Conservation (phyloP, 2,797 vertebrate genomes). For the Channa striata region DNA sequence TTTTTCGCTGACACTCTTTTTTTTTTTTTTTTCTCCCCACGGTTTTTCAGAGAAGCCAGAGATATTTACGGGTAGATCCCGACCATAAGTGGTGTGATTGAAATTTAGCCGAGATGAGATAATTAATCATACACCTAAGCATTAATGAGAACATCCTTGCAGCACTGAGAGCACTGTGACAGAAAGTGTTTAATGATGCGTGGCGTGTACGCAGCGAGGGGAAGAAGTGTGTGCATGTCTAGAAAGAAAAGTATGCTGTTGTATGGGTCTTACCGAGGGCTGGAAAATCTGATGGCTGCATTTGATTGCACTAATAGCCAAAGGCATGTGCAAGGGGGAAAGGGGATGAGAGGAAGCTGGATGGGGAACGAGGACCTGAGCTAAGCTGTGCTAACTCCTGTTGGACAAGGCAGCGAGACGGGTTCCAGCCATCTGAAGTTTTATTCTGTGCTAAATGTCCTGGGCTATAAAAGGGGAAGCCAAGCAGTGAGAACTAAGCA, state of each 20-base stretch:
- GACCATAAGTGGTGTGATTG: slow-evolving; percentile 31
- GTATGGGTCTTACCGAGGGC: slow-evolving; percentile 18
- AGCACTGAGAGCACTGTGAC: slow-evolving; percentile 29
- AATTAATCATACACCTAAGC: slow-evolving; percentile 57
- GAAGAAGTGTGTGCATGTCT: slow-evolving; percentile 20
- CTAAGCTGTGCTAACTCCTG: neutral
- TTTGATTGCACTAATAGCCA: slow-evolving; percentile 41
- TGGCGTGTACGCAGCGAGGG: slow-evolving; percentile 35
- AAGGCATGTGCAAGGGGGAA: slow-evolving; percentile 19
- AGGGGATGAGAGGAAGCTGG: slow-evolving; percentile 18
- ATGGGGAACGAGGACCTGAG: slow-evolving; percentile 24
- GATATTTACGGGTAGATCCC: slow-evolving; percentile 46
- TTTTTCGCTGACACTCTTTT: neutral
- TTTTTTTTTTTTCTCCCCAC: neutral
- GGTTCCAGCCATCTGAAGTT: slow-evolving; percentile 44
- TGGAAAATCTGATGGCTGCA: slow-evolving; percentile 45
- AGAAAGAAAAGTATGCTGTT: slow-evolving; percentile 26
- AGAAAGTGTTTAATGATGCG: slow-evolving; percentile 54
- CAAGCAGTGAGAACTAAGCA: slow-evolving; percentile 18
- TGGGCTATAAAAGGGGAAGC: slow-evolving; percentile 27
- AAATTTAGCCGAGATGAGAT: slow-evolving; percentile 43
- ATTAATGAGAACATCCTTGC: slow-evolving; percentile 40
- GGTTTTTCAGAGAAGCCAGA: slow-evolving; percentile 36
- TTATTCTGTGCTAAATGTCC: slow-evolving; percentile 36
- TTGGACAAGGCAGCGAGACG: slow-evolving; percentile 10